Base-by-base conservation (phyloP, 2,797 vertebrate species). In the Poecilia gillii region DNA sequence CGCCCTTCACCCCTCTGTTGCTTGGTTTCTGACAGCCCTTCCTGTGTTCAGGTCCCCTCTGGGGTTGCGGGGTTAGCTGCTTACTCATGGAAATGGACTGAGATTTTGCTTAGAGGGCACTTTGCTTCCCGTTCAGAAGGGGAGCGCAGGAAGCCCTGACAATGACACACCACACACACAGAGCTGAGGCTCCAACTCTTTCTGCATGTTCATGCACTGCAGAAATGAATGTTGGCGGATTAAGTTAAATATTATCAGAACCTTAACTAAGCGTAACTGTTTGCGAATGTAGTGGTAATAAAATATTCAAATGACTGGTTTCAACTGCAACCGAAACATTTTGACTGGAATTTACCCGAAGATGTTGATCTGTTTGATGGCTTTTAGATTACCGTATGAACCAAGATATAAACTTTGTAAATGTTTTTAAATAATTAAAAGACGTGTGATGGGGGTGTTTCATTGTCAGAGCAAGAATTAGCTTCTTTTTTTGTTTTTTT, bases 1-100 rank as follows among this genome's bases (percentile, higher is more conserved):
- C 1, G 2, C 33, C 70, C 78, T 80, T 36, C 12, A 72, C 5
- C 3, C 43, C 79, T 43, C 72, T 81, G 82, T 80, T 82, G 84
- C 87, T 82, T 47, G 57, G 76, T 84, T 81, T 79, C 73, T 70
- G 76, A 78, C 33, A 70, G 83, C 80, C 90, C 87, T 80, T 78
- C 84, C 84, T 87, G 86, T 86, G 88, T 93, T 90, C 87, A 80
- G 87, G 81, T 87, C 77, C 87, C 90, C 90, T 79, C 81, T 83
- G 87, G 88, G 91, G 88, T 88, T 85, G 92, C 51, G 47, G 85
- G 92, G 90, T 94, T 83, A 92, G 94, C 85, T 95, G 95, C 95
- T 96, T 95, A 95, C 94, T 95, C 94, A 95, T 95, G 94, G 81
- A 93, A 94, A 95, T 85, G 78, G 83, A 92, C 84, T 85, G 82